Base-by-base conservation (phyloP, 2,888 invertebrate genomes). In the Agonopterix alstromeriana region DNA sequence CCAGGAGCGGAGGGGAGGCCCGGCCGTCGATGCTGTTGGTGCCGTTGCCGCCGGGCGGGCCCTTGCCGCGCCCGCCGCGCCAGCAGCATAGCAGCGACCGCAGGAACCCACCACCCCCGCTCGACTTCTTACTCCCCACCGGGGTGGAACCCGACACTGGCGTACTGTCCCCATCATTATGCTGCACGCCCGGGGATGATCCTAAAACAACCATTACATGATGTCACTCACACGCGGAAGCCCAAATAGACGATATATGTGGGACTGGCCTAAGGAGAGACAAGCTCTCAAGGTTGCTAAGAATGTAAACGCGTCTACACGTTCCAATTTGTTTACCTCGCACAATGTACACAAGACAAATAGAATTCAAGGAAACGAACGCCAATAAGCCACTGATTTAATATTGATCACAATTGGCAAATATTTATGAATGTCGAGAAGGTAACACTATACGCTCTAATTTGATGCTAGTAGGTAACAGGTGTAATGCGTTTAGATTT, bases 31-130 rank as follows among this genome's bases (percentile, higher is more conserved):
- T 94, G 70, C 97, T 91, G 73, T 95, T 93, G 65, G 95, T 92
- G 67, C 95, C 93, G 68, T 81, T 81, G 51, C 82, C 77, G 4
- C 82, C 82, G 43, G 91, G 90, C 51, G 90, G 90, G 51, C 90
- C 86, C 63, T 90, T 90, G 50, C 90, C 87, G 51, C 90, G 89
- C 47, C 92, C 91, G 51, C 93, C 92, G 60, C 92, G 91, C 91
- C 96, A 93, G 83, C 97, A 97, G 82, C 96, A 96, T 58, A 97
- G 89, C 68, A 97, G 86, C 50, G 97, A 95, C 63, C 95, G 94
- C 65, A 98, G 89, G 73, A 98, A 93, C 58, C 95, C 94, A 58
- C 96, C 93, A 54, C 77, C 67, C 53, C 79, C 81, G 53, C 82
- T 81, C 41, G 88, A 82, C 67, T 88, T 88, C 55, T 87, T 88